phyloP scores from a whole-genome alignment of 2,797 vertebrate species.

The Trichosurus vulpecula region DNA sequence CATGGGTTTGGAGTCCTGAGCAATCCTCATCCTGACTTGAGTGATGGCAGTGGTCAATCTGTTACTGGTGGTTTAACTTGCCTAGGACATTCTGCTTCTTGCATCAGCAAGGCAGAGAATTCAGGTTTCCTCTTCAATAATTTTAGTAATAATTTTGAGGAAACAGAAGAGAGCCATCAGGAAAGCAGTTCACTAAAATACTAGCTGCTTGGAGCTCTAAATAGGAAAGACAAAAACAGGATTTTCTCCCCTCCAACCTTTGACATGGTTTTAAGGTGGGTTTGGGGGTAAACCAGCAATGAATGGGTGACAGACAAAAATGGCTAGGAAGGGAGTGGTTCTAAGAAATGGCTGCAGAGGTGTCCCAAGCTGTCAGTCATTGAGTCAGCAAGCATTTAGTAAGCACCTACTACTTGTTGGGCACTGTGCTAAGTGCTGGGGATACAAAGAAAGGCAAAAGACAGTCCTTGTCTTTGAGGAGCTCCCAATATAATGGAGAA shows the following conservation, averaged over 20 bases:
- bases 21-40: not conserved
- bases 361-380: not conserved
- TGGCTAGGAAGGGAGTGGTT: not conserved
- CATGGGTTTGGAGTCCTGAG: not conserved
- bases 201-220: not conserved
- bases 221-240: not conserved
- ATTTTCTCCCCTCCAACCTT: not conserved
- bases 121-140: not conserved
- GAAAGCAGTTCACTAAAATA: not conserved
- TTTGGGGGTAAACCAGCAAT: too few relatives aligned
- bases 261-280: not conserved
- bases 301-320: not conserved
- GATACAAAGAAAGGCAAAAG: not conserved
- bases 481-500: not conserved
- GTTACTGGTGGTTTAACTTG: not conserved
- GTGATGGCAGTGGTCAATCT: not conserved
- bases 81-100: not conserved
- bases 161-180: not conserved
- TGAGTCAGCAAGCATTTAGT: not conserved
- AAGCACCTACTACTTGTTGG: not conserved
- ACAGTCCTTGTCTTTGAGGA: not conserved
- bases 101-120: not conserved
- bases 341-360: not conserved
- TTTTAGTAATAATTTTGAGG: not conserved
- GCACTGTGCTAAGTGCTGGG: not conserved